Base-by-base conservation (phyloP, 1,140 invertebrate species). In the Drosophila kepulauana region DNA sequence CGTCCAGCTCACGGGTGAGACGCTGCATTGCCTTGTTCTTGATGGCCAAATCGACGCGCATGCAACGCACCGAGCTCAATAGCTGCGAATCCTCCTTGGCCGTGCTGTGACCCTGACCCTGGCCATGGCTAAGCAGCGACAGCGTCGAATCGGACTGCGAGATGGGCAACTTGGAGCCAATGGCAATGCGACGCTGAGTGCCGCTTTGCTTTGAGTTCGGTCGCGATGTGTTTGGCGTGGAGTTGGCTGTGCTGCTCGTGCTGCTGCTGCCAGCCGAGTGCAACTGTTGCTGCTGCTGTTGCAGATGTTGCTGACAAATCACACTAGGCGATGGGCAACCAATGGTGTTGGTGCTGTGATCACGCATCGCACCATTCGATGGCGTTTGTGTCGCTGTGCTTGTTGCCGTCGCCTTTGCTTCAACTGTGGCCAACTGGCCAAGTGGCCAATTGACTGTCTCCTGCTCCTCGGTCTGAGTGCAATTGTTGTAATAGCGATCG, bases 11-110 rank as follows among this genome's bases (percentile, higher is more conserved):
- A 65, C 95, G 95, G 8, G 94, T 96, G 1, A 97, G 90, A 65
- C 96, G 96, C 20, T 93, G 91, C 43, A 96, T 94, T 1, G 94
- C 93, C 72, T 96, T 96, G 64, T 97, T 96, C 82, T 96, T 96
- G 35, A 94, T 95, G 5, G 94, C 93, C 43, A 97, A 75, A 86
- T 97, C 96, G 0, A 95, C 88, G 85, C 96, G 96, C 71, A 97
- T 92, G 1, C 96, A 96, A 56, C 96, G 94, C 82, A 97, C 96
- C 0, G 96, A 97, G 0, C 96, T 96, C 10, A 97, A 90, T 6
- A 97, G 92, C 93, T 97, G 96, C 3, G 95, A 93, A 69, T 97
- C 96, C 78, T 96, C 95, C 91, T 96, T 96, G 68, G 51, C 49
- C 5, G 28, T 25, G 2, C 7, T 38, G 13, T 28, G 56, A 0